These are phyloP conservation scores for Campoplex capitator DNA, from an alignment of 2,888 invertebrate genomes.

Conservation along the genomic window DNA sequence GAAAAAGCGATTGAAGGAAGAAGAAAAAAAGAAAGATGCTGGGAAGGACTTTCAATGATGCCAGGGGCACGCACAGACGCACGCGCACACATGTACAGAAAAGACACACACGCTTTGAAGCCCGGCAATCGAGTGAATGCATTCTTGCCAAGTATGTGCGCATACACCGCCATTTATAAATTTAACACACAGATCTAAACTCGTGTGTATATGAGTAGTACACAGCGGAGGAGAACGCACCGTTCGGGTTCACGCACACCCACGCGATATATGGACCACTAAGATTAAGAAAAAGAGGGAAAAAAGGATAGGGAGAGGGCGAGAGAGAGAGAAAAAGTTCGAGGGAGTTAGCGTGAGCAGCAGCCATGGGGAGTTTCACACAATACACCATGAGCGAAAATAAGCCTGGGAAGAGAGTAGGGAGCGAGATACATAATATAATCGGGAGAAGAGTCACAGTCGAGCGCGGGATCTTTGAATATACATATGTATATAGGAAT, in stretches of 20 bases:
- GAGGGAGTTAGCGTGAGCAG: conserved; percentile 20
- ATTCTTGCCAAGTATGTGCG: conserved; percentile 31
- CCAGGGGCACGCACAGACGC: conserved; percentile 40
- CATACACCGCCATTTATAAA: conserved; percentile 13
- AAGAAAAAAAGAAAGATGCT: conserved; percentile 65
- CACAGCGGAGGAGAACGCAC: conserved; percentile 13
- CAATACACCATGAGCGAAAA: conserved; percentile 27
- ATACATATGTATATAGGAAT: neutral
- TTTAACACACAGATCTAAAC: neutral
- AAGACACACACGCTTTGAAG: conserved; percentile 20
- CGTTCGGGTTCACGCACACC: conserved; percentile 43
- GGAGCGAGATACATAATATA: conserved; percentile 38
- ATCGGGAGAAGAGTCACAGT: conserved; percentile 49
- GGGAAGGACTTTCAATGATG: conserved; percentile 60
- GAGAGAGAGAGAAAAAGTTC: neutral
- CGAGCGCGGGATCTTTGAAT: conserved; percentile 11
- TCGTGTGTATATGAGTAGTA: neutral
- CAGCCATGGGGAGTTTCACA: conserved; percentile 39
- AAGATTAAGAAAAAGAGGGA: conserved; percentile 28
- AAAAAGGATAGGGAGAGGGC: neutral
- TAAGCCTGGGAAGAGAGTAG: conserved; percentile 43
- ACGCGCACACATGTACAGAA: neutral
- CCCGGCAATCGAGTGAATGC: conserved; percentile 55
- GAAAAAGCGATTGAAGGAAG: conserved; percentile 46
- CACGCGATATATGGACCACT: conserved; percentile 51